Conservation (phyloP, 2,113 vertebrate genomes). For the Pitta sordida region DNA sequence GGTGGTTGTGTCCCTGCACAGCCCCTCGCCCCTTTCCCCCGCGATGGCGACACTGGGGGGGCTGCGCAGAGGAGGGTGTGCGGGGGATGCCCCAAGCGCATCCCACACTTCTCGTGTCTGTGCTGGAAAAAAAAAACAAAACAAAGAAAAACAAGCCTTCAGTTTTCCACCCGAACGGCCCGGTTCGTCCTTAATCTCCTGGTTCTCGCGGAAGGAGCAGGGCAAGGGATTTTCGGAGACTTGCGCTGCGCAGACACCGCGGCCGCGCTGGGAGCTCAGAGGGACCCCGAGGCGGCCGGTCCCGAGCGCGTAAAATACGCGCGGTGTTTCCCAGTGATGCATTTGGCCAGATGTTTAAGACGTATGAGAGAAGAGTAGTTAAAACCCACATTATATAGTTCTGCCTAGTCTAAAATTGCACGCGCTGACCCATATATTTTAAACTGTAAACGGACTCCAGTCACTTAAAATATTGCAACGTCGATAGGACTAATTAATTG, state of each 20-base stretch:
- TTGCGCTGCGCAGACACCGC: neutral
- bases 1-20: rapidly evolving
- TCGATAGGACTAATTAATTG: conserved; percentile 86
- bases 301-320: neutral
- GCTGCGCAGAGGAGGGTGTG: too few species aligned
- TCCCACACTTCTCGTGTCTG: neutral
- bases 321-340: neutral
- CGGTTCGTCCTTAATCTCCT: too few species aligned
- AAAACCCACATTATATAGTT: conserved; percentile 74
- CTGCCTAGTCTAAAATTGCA: conserved; percentile 63
- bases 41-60: neutral
- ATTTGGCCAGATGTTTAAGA: conserved; percentile 45
- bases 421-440: conserved; percentile 76
- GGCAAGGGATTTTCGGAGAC: neutral
- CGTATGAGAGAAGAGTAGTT: conserved; percentile 71
- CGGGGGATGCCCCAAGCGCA: neutral
- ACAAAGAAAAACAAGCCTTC: neutral
- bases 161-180: rapidly evolving
- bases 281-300: neutral
- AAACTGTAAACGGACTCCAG: conserved; percentile 78
- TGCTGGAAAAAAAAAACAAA: neutral
- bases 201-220: neutral
- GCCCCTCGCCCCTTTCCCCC: neutral
- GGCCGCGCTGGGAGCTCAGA: neutral
- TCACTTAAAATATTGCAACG: conserved; percentile 83